These are phyloP conservation scores for Limnothrissa miodon DNA, from an alignment of 2,113 vertebrate genomes.

Conservation along the genomic window DNA sequence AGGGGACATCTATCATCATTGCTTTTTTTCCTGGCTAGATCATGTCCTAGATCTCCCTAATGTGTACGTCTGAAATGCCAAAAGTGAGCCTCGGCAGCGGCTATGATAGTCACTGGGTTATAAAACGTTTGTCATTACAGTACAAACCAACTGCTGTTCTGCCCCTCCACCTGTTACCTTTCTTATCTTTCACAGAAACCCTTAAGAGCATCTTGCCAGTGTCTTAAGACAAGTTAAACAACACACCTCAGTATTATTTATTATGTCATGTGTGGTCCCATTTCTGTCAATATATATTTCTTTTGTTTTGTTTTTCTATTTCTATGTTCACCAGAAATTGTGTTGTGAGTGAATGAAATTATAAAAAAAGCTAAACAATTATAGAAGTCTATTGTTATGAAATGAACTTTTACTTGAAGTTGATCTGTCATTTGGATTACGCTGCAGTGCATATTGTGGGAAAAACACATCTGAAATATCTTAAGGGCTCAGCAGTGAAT, in stretches of 20 bases:
- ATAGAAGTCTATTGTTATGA: no score
- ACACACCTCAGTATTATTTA: not conserved
- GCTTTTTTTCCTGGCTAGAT: constrained; percentile 5
- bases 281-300: not conserved
- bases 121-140: not conserved
- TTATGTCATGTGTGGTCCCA: not conserved
- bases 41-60: not conserved
- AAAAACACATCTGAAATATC: not conserved
- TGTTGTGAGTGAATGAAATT: no score
- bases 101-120: not conserved
- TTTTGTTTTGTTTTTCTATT: no score
- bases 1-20: not conserved
- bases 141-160: not conserved
- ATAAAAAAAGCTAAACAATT: no score
- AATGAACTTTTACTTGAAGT: not conserved
- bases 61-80: not conserved
- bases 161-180: not conserved
- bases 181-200: not conserved
- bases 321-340: no score
- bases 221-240: not conserved
- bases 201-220: not conserved
- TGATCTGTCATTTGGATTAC: constrained; percentile 2
- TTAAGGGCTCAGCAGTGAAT: not conserved
- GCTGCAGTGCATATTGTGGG: not conserved
- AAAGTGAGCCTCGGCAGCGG: not conserved